Base-by-base conservation (phyloP, 2,888 invertebrate genomes). In the Andrena praecox region DNA sequence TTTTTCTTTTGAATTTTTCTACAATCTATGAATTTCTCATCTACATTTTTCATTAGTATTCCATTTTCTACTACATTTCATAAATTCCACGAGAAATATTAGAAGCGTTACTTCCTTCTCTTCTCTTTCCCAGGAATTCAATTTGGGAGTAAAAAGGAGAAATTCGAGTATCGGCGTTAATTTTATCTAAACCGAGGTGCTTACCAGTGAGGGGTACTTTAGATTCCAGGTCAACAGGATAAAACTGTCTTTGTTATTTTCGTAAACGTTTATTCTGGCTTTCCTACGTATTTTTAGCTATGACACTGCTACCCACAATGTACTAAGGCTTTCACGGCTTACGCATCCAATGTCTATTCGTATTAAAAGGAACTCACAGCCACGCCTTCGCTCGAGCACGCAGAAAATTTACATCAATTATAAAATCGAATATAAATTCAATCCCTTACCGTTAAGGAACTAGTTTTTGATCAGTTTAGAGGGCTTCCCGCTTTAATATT, bases 181-280 rank as follows among this genome's bases (percentile, higher is more conserved):
- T 68, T 82, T 71, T 63, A 64, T 71, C 71, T 56, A 71, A 76
- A 42, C 62, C 20, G 31, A 66, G 42, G 33, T 35, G 59, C 56
- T 73, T 42, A 69, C 66, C 42, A 48, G 27, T 42, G 50, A 59
- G 10, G 68, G 31, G 42, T 66, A 70, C 72, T 77, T 69, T 48
- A 27, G 48, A 81, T 83, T 83, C 82, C 81, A 73, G 72, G 81
- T 83, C 81, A 77, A 72, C 81, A 62, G 60, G 64, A 76, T 72
- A 81, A 81, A 83, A 83, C 76, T 81, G 77, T 81, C 81, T 81
- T 83, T 81, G 81, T 83, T 81, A 77, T 77, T 81, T 81, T 81
- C 77, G 77, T 81, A 56, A 81, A 83, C 81, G 81, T 73, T 83
- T 81, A 73, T 83, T 72, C 81, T 68, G 52, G 68, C 29, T 70